These are phyloP conservation scores for Bellardia bayeri DNA, from an alignment of 2,888 invertebrate species.

Conservation along the genomic window DNA sequence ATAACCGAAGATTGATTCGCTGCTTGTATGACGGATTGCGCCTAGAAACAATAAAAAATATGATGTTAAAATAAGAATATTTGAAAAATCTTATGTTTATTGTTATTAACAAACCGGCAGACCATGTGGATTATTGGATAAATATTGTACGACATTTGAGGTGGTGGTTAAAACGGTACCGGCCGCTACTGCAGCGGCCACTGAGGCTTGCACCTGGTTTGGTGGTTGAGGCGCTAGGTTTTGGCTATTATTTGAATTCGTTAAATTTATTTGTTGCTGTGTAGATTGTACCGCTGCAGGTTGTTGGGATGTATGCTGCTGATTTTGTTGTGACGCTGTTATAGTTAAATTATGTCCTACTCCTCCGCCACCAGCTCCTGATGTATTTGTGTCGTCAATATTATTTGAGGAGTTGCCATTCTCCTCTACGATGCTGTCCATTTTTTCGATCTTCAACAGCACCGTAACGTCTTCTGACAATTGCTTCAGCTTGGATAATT, in stretches of 20 bases:
- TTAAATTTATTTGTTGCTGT: slow-evolving; percentile 78
- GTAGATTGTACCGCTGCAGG: slow-evolving; percentile 67
- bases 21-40: slow-evolving; percentile 96
- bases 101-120: slow-evolving; percentile 86
- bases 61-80: neutral
- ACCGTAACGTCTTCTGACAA: slow-evolving; percentile 87
- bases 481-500: slow-evolving; percentile 84
- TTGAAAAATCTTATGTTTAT: neutral
- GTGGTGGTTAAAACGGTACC: slow-evolving; percentile 85
- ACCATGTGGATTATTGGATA: slow-evolving; percentile 86
- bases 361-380: slow-evolving; percentile 72
- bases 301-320: slow-evolving; percentile 49
- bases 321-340: slow-evolving; percentile 74
- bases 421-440: slow-evolving; percentile 97
- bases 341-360: slow-evolving; percentile 75
- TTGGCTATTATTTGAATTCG: slow-evolving; percentile 76
- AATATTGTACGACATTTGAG: slow-evolving; percentile 94
- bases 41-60: slow-evolving; percentile 52
- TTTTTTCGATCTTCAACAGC: slow-evolving; percentile 86
- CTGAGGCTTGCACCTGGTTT: slow-evolving; percentile 56
- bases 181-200: slow-evolving; percentile 70
- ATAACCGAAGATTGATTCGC: slow-evolving; percentile 98
- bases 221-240: slow-evolving; percentile 49
- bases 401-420: slow-evolving; percentile 87
- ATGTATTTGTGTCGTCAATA: slow-evolving; percentile 76